Percentiles rank a stretch among this genome's conserved stretches.
phyloP scores from a whole-genome alignment of 2,888 invertebrate genomes.

The Operophtera brumata region DNA sequence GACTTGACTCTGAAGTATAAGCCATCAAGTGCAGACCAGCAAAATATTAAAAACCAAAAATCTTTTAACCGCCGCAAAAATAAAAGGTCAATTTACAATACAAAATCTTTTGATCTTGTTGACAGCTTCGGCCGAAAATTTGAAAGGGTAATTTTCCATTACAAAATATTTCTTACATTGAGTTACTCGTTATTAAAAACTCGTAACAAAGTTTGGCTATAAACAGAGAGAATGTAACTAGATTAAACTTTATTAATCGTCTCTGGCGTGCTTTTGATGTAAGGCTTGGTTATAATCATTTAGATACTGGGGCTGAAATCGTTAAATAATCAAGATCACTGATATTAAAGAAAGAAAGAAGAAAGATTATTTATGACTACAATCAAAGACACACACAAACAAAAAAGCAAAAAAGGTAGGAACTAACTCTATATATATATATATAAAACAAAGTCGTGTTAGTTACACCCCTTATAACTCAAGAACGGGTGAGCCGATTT shows the following conservation, averaged over 20 bases:
- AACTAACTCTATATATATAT: too few species aligned
- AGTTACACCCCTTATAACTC: too few species aligned
- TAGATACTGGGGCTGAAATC: conserved; percentile 4
- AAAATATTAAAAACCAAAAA: neutral
- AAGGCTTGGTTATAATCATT: conserved; percentile 19
- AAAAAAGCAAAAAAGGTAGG: too few species aligned
- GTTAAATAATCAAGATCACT: neutral
- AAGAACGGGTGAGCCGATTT: too few species aligned
- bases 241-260: conserved; percentile 36
- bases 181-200: conserved; percentile 23
- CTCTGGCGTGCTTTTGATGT: conserved; percentile 21
- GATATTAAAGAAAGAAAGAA: too few species aligned
- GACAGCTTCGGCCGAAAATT: conserved; percentile 16
- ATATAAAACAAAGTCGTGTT: too few species aligned
- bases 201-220: conserved; percentile 29
- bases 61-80: conserved; percentile 1
- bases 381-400: too few species aligned
- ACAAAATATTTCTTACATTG: conserved; percentile 23
- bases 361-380: too few species aligned
- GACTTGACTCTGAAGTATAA: neutral
- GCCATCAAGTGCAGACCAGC: neutral
- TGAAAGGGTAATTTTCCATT: conserved; percentile 25
- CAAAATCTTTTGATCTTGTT: conserved; percentile 20
- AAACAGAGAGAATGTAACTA: conserved; percentile 31
- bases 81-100: conserved; percentile 25